Percentiles rank a stretch among this genome's conserved stretches.
These are phyloP conservation scores for Paratilapia polleni DNA, from an alignment of 2,113 vertebrate genomes.

Conservation along the genomic window DNA sequence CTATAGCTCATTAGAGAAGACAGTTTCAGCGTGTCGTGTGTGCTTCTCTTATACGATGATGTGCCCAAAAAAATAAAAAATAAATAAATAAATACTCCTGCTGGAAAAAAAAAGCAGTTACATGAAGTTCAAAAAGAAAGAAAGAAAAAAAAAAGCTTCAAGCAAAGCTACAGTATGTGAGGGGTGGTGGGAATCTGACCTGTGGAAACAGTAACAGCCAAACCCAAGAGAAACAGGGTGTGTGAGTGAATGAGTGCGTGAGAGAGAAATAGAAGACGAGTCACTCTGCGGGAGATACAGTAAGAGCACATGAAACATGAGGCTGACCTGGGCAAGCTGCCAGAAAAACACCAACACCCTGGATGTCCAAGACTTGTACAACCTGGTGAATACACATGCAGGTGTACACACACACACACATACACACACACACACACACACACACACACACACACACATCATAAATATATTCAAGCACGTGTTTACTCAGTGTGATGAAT, in stretches of 20 bases:
- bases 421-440: background rate
- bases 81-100: background rate
- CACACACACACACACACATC: background rate
- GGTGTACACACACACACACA: background rate
- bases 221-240: background rate
- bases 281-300: background rate
- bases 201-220: background rate
- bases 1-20: background rate
- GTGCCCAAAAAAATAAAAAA: background rate
- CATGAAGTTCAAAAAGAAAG: background rate
- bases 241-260: background rate
- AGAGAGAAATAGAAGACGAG: background rate
- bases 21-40: background rate
- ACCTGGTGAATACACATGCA: constrained; percentile 73
- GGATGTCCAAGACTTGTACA: constrained; percentile 82
- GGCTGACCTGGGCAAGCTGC: constrained; percentile 73
- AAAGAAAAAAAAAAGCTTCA: background rate
- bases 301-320: constrained; percentile 15
- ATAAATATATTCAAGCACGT: constrained; percentile 1
- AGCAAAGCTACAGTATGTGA: background rate
- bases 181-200: constrained; percentile 10
- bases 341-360: constrained; percentile 78
- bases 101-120: background rate
- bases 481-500: background rate
- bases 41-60: background rate